phyloP scores from a whole-genome alignment of 2,888 invertebrate genomes.

The Dromius quadrimaculatus region DNA sequence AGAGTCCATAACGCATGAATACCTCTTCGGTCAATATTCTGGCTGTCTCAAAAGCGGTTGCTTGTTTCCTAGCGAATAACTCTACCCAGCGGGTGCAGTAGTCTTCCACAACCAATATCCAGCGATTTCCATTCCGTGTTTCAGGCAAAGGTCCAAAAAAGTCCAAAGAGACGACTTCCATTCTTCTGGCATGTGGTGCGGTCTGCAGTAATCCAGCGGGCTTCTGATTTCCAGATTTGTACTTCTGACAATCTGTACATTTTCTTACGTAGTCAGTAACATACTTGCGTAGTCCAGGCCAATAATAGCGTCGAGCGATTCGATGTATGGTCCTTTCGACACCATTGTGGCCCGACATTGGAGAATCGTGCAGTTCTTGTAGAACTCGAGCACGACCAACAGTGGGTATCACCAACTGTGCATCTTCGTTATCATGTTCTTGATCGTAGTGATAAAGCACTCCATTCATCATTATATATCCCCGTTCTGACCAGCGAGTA shows the following conservation, averaged over 20 bases:
- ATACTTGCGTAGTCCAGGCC: background rate
- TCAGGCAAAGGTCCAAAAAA: slow-evolving; percentile 56
- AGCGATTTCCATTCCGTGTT: slow-evolving; percentile 53
- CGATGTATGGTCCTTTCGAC: background rate
- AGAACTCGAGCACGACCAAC: background rate
- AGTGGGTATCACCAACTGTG: background rate
- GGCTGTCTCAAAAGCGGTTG: too few relatives aligned
- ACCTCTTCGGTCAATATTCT: too few relatives aligned
- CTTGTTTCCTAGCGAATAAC: too few relatives aligned
- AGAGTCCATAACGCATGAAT: too few relatives aligned
- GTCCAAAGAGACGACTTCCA: slow-evolving; percentile 55
- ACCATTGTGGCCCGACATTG: slow-evolving; percentile 4
- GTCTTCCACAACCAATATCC: slow-evolving; percentile 54
- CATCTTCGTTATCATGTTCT: background rate
- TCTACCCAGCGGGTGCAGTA: slow-evolving; percentile 53
- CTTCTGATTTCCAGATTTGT: slow-evolving; percentile 1
- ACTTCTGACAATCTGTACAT: background rate
- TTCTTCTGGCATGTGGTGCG: background rate
- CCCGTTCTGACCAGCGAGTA: background rate
- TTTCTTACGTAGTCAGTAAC: slow-evolving; percentile 2
- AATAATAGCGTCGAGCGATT: background rate
- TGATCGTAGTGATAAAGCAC: background rate
- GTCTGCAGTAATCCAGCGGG: background rate
- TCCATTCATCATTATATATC: background rate
- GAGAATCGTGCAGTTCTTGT: slow-evolving; percentile 1